Percentiles rank a stretch among this genome's conserved stretches.
These are phyloP conservation scores for Gila robusta DNA, from an alignment of 2,797 vertebrate genomes.

Conservation along the genomic window DNA sequence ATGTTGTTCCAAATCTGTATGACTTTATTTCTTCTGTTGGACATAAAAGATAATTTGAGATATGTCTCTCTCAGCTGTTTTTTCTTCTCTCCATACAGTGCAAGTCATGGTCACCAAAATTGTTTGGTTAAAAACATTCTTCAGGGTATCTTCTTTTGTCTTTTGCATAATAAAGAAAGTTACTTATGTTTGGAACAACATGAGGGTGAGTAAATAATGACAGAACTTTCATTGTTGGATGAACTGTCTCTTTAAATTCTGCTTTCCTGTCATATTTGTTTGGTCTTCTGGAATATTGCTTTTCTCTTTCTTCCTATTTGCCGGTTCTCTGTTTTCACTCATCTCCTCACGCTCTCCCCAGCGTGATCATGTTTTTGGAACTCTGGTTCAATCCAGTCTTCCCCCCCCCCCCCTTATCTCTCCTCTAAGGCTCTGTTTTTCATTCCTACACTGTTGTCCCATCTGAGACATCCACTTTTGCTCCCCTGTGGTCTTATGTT, in stretches of 20 bases:
- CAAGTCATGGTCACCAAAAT: not conserved
- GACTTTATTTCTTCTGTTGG: not conserved
- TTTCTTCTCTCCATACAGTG: not conserved
- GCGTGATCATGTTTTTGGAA: conserved; percentile 59
- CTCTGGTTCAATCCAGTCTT: conserved; percentile 62
- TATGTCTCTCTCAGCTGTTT: not conserved
- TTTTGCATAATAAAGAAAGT: not conserved
- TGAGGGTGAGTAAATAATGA: not conserved
- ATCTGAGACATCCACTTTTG: conserved; percentile 13
- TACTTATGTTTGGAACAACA: not conserved
- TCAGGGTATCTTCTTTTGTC: not conserved
- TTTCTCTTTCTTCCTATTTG: conserved; percentile 4
- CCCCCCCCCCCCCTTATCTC: conserved; percentile 24
- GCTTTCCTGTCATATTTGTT: conserved; percentile 6
- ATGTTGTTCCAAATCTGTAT: not conserved
- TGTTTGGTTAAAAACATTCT: not conserved
- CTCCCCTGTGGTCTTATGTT: conserved; percentile 23
- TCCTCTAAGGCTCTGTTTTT: conserved; percentile 7
- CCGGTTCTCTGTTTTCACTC: conserved; percentile 23
- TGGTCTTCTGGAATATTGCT: not conserved
- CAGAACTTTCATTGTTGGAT: not conserved
- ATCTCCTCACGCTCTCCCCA: conserved; percentile 34
- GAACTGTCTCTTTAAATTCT: not conserved
- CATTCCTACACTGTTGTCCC: not conserved
- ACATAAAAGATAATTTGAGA: not conserved